phyloP scores from a whole-genome alignment of 2,113 vertebrate genomes.

The Sceloporus tristichus region DNA sequence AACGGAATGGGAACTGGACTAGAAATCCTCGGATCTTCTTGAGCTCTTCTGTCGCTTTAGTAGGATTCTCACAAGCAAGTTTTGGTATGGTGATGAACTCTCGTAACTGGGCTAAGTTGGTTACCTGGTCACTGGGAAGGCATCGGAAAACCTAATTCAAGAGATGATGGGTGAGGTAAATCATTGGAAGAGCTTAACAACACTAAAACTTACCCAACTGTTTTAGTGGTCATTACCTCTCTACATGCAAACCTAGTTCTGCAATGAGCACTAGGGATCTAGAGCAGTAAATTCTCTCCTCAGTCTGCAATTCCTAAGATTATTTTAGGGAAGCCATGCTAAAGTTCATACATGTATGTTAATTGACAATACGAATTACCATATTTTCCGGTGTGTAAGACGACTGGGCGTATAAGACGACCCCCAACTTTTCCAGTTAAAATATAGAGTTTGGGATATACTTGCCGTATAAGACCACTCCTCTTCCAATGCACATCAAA shows the following conservation, averaged over 20 bases:
- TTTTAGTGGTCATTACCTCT: neutral
- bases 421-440: too few species aligned
- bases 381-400: too few species aligned
- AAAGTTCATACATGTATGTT: neutral
- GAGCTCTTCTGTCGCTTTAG: constrained; percentile 88
- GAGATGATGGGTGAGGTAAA: constrained; percentile 17
- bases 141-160: constrained; percentile 92
- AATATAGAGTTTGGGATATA: too few species aligned
- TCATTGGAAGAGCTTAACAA: neutral
- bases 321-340: neutral
- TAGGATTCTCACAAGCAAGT: constrained; percentile 85
- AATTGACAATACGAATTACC: neutral
- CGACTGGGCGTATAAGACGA: too few species aligned
- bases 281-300: neutral
- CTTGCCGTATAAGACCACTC: too few species aligned
- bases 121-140: constrained; percentile 93
- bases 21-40: constrained; percentile 95
- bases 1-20: constrained; percentile 94
- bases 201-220: neutral
- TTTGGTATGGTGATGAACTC: constrained; percentile 84
- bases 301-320: too few species aligned
- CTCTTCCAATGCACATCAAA: too few species aligned
- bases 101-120: constrained; percentile 86
- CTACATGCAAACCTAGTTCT: neutral
- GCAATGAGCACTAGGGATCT: neutral